Conservation (phyloP, 2,113 vertebrate species). For the Pachycephala philippinensis region DNA sequence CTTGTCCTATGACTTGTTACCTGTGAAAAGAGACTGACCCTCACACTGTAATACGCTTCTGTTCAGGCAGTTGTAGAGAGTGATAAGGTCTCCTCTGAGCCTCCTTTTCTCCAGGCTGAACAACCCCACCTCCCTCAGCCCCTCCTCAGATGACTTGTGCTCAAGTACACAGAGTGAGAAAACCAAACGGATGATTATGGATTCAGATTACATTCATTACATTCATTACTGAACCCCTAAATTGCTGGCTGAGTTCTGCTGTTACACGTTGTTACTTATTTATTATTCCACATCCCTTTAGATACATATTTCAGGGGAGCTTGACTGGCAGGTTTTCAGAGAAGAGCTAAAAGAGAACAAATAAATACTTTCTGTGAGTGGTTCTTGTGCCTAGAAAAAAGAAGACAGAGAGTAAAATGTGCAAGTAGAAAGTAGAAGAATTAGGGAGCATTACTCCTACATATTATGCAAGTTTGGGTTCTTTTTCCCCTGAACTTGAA, state of each 20-base stretch:
- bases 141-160: background rate
- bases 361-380: background rate
- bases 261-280: background rate
- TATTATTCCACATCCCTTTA: background rate
- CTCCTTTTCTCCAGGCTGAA: background rate
- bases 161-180: background rate
- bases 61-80: background rate
- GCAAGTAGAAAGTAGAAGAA: background rate
- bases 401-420: background rate
- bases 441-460: background rate
- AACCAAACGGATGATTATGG: background rate
- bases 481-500: background rate
- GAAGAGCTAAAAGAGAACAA: background rate
- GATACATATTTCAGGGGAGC: background rate
- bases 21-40: background rate
- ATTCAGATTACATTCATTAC: background rate
- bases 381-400: background rate
- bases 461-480: accelerated
- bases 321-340: background rate
- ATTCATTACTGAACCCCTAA: background rate
- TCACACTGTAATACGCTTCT: accelerated
- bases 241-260: background rate
- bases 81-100: background rate
- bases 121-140: background rate
- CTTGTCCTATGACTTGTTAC: background rate